A percentile compares a stretch with the other conserved stretches of the same genome.
Evolutionary conservation across 2,888 invertebrate species (phyloP).

Genomic region (Ecdyonurus torrentis): DNA sequence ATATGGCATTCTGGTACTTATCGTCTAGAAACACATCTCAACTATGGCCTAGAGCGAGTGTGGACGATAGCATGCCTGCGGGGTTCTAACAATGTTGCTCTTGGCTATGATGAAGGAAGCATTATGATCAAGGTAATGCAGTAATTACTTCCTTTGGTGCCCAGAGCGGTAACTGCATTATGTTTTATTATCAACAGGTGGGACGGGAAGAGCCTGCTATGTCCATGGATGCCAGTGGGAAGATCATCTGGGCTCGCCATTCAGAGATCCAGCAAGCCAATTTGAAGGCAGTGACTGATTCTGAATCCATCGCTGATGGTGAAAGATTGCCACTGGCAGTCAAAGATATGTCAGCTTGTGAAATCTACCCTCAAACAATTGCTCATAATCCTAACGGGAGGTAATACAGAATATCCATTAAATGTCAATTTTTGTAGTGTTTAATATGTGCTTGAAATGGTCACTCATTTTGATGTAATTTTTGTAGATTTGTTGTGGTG

Average conservation of each 20-base stretch:
- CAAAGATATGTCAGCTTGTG: conserved; percentile 98
- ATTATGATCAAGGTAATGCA: conserved; percentile 61
- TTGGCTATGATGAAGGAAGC: conserved; percentile 96
- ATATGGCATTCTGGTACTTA: conserved; percentile 99
- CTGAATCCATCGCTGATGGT: conserved; percentile 18
- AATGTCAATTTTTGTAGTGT: neutral
- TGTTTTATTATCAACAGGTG: conserved; percentile 26
- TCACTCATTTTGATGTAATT: neutral
- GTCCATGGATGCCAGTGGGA: conserved; percentile 98
- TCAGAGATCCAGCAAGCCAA: conserved; percentile 97
- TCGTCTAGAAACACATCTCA: conserved; percentile 85
- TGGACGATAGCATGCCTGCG: conserved; percentile 91
- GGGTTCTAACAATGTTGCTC: conserved; percentile 90
- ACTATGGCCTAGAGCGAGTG: conserved; percentile 95
- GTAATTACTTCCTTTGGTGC: too few species aligned
- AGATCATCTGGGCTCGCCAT: conserved; percentile 98
- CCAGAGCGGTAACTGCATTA: too few species aligned
- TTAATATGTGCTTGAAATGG: neutral
- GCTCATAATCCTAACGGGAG: conserved; percentile 97
- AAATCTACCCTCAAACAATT: conserved; percentile 97
- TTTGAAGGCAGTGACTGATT: conserved; percentile 53
- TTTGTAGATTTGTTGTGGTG: conserved; percentile 62
- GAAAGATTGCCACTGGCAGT: conserved; percentile 64
- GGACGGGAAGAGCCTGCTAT: conserved; percentile 98
- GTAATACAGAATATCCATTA: conserved; percentile 20